These are phyloP conservation scores for Neuroterus valhalla DNA, from an alignment of 1,140 invertebrate species.

Conservation along the genomic window DNA sequence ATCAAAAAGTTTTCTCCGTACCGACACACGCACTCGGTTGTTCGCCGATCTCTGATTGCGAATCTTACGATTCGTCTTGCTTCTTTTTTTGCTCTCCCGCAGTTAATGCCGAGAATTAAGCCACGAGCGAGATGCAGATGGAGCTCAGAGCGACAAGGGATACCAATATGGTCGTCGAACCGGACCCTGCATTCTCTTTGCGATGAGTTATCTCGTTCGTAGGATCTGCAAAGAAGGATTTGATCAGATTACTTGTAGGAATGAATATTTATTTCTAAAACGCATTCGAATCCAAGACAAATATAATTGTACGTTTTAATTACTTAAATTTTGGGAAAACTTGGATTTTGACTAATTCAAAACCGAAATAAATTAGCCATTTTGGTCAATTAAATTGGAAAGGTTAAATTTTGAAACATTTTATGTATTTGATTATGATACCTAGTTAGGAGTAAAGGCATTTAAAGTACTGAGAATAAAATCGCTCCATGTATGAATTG, in stretches of 20 bases:
- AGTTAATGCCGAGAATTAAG: slow-evolving; percentile 49
- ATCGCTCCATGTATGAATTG: no score
- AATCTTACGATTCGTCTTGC: slow-evolving; percentile 43
- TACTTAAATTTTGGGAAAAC: no score
- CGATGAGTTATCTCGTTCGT: slow-evolving; percentile 46
- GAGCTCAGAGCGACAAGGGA: slow-evolving; percentile 43
- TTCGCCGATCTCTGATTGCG: slow-evolving; percentile 21
- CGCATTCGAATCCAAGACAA: no score
- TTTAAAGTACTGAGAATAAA: no score
- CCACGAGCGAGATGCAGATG: slow-evolving; percentile 49
- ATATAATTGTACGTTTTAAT: no score
- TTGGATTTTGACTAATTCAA: no score
- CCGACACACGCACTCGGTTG: slow-evolving; percentile 34
- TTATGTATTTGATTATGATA: no score
- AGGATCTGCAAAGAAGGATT: slow-evolving; percentile 51
- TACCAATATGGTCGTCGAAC: slow-evolving; percentile 50
- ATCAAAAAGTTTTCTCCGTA: slow-evolving; percentile 36
- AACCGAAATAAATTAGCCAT: no score
- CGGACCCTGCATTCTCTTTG: slow-evolving; percentile 17
- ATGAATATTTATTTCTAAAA: no score
- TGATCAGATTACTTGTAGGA: slow-evolving; percentile 28
- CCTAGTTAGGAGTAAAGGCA: no score
- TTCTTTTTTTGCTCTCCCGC: slow-evolving; percentile 31
- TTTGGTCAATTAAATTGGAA: no score
- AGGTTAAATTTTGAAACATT: no score